Conservation (phyloP, 1,140 invertebrate species). For the Drosophila persimilis region DNA sequence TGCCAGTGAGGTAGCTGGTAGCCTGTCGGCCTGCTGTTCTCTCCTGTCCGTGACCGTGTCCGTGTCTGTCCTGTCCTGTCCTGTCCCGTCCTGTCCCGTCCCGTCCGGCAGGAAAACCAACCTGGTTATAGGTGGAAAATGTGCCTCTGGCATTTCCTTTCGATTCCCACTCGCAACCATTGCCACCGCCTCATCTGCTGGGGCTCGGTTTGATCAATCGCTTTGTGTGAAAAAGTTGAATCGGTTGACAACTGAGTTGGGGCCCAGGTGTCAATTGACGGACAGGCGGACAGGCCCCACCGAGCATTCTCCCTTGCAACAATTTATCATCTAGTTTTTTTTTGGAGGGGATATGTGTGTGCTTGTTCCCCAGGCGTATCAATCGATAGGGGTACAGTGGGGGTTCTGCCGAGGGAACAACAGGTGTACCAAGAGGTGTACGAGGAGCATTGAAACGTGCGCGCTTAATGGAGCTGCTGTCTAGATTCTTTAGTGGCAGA, state of each 20-base stretch:
- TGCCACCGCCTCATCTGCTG: not conserved
- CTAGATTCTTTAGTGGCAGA: too few species aligned
- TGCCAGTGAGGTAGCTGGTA: slow-evolving; percentile 30
- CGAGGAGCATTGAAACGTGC: too few species aligned
- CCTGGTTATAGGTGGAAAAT: slow-evolving; percentile 17
- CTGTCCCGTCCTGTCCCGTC: too few species aligned
- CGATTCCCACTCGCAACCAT: not conserved
- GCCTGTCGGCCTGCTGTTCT: slow-evolving; percentile 14
- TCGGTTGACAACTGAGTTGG: slow-evolving; percentile 40
- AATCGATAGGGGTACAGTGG: slow-evolving; percentile 41
- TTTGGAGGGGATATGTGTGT: not conserved
- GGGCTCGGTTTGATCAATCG: slow-evolving; percentile 48
- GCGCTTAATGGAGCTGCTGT: too few species aligned
- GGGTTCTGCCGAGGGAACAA: too few species aligned
- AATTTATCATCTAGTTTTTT: slow-evolving; percentile 70
- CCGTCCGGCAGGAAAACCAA: not conserved
- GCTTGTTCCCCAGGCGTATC: not conserved
- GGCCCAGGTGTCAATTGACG: slow-evolving; percentile 51
- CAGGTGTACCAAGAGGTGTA: too few species aligned
- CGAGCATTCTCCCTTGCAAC: slow-evolving; percentile 27
- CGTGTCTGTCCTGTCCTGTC: too few species aligned
- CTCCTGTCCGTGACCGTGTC: too few species aligned
- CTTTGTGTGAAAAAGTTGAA: slow-evolving; percentile 42
- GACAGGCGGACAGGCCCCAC: slow-evolving; percentile 22
- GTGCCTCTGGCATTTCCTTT: slow-evolving; percentile 6